These are phyloP conservation scores for Chionomys nivalis DNA, from an alignment of 2,113 vertebrate species.

Conservation along the genomic window DNA sequence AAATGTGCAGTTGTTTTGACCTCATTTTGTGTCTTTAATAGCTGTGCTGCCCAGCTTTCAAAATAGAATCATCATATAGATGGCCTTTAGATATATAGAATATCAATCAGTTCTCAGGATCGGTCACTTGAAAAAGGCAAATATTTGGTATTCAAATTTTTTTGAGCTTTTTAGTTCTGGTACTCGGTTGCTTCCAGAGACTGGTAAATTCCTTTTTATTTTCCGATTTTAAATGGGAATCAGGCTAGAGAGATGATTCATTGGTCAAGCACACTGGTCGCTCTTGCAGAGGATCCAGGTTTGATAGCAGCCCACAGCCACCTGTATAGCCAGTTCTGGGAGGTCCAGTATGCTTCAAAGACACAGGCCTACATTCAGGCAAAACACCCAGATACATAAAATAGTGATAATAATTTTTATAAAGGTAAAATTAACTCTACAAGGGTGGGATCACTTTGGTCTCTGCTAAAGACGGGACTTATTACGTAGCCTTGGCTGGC, in stretches of 20 bases:
- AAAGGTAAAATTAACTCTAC: background rate
- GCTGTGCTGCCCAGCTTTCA: conserved; percentile 9
- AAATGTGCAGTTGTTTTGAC: background rate
- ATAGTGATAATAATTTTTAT: too few relatives aligned
- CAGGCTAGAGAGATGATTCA: background rate
- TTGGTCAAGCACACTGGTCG: background rate
- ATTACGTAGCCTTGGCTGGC: background rate
- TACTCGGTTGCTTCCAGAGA: background rate
- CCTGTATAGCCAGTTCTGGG: background rate
- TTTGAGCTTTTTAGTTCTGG: background rate
- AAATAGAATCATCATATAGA: background rate
- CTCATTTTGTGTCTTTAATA: background rate
- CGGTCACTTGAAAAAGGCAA: background rate
- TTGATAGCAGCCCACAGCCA: background rate
- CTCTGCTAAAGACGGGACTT: background rate
- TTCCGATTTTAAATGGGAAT: background rate
- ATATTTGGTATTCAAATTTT: background rate
- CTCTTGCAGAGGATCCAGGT: background rate
- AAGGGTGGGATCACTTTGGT: background rate
- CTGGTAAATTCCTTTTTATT: background rate
- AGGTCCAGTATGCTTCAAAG: background rate
- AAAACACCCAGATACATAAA: background rate
- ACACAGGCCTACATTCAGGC: background rate
- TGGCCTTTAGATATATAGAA: background rate
- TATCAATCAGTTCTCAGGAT: background rate